Conservation (phyloP, 1,140 invertebrate species). For the Nasonia giraulti region DNA sequence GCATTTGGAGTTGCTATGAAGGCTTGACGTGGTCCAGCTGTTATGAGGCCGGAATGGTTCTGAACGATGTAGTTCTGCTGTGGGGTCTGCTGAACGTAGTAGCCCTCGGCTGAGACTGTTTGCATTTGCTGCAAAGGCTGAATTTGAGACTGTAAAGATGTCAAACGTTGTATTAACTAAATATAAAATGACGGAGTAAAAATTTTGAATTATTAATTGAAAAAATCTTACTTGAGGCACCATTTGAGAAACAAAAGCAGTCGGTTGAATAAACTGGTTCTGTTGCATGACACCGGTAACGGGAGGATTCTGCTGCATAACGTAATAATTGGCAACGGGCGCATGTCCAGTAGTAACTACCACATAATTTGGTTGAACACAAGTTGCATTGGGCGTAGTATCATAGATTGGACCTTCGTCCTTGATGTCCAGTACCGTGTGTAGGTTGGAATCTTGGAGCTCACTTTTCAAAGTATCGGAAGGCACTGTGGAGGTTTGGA, state of each 20-base stretch:
- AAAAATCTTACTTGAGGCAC: slow-evolving; percentile 37
- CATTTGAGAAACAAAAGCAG: slow-evolving; percentile 52
- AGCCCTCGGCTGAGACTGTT: slow-evolving; percentile 16
- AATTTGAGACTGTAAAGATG: neutral
- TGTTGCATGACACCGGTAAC: slow-evolving; percentile 40
- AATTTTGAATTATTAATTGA: neutral
- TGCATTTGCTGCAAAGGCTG: slow-evolving; percentile 6
- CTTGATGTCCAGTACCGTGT: slow-evolving; percentile 70
- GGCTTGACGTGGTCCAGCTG: neutral
- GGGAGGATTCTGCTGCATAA: slow-evolving; percentile 51
- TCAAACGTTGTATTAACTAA: neutral
- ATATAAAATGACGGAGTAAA: neutral
- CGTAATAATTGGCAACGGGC: slow-evolving; percentile 56
- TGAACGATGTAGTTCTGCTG: slow-evolving; percentile 39
- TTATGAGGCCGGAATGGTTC: slow-evolving; percentile 7
- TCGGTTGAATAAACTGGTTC: slow-evolving; percentile 48
- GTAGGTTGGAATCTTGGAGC: slow-evolving; percentile 59
- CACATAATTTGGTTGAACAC: slow-evolving; percentile 59
- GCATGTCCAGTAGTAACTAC: slow-evolving; percentile 53
- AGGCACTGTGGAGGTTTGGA: slow-evolving; percentile 1
- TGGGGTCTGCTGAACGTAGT: slow-evolving; percentile 33
- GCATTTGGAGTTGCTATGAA: slow-evolving; percentile 15
- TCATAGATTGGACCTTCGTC: slow-evolving; percentile 59
- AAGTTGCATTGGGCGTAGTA: neutral
- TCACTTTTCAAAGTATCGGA: slow-evolving; percentile 15